Percentiles rank a stretch among this genome's conserved stretches.
Evolutionary conservation across 2,113 vertebrate genomes (phyloP).

Genomic region (Apistogramma diplotaenia): DNA sequence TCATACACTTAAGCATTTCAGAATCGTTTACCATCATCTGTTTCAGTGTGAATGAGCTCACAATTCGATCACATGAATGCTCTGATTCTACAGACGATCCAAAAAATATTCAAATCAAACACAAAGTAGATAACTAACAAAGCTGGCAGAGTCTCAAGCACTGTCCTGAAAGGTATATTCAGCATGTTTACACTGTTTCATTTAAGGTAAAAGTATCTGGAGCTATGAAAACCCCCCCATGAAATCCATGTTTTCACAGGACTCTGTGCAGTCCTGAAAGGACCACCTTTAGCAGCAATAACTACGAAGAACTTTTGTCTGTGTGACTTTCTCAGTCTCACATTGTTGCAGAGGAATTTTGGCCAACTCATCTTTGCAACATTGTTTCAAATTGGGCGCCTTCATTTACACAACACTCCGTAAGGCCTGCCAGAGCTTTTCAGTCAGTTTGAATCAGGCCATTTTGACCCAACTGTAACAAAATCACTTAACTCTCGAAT

Average conservation of each 20-base stretch:
- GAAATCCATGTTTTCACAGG: too few relatives aligned
- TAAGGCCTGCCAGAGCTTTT: neutral
- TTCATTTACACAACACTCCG: neutral
- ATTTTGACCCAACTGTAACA: too few relatives aligned
- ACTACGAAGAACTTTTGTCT: neutral
- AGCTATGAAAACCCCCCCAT: too few relatives aligned
- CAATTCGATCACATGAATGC: neutral
- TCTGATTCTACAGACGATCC: neutral
- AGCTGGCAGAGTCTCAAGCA: neutral
- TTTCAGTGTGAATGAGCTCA: neutral
- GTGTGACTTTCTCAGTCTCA: neutral
- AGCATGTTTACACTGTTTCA: neutral
- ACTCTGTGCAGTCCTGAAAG: neutral
- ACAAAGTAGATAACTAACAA: neutral
- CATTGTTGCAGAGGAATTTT: too few relatives aligned
- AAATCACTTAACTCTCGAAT: too few relatives aligned
- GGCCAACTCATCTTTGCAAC: neutral
- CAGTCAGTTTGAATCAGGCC: neutral
- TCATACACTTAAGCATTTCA: neutral
- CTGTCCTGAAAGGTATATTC: neutral
- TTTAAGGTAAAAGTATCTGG: neutral
- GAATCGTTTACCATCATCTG: neutral
- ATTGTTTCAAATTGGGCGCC: neutral
- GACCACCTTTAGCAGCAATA: neutral
- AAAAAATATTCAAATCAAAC: neutral